Evolutionary conservation across 1,140 invertebrate genomes (phyloP).

Genomic region (Macrobrachium nipponense): DNA sequence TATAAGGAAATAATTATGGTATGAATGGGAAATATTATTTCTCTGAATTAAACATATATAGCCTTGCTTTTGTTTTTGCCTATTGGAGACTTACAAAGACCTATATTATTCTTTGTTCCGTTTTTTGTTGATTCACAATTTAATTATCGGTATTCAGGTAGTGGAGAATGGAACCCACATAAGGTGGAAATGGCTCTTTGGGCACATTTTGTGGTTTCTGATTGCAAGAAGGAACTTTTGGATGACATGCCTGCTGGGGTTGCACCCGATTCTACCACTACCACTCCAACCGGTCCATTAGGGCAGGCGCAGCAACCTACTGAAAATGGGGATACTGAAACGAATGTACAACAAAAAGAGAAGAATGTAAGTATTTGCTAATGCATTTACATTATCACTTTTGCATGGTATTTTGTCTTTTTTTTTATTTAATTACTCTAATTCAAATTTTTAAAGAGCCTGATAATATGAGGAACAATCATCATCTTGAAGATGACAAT

Average conservation of each 20-base stretch:
- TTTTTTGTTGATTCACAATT: no score
- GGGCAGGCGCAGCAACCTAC: constrained; percentile 26
- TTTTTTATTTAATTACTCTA: no score
- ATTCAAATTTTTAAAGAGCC: no score
- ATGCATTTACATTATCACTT: background rate
- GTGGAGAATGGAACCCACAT: constrained; percentile 82
- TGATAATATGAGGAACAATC: no score
- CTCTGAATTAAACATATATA: no score
- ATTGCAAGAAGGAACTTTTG: constrained; percentile 84
- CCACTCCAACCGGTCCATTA: constrained; percentile 25
- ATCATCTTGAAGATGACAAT: no score
- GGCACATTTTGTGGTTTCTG: constrained; percentile 88
- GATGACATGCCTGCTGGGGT: constrained; percentile 76
- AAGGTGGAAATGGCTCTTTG: constrained; percentile 89
- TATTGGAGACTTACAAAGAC: no score
- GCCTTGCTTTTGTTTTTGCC: no score
- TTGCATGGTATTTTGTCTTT: background rate
- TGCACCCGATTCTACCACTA: constrained; percentile 1
- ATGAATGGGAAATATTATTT: no score
- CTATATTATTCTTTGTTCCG: no score
- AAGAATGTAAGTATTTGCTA: constrained; percentile 53
- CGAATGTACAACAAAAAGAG: constrained; percentile 41
- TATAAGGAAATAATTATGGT: no score
- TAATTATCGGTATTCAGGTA: constrained; percentile 62
- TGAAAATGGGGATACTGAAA: constrained; percentile 57